Percentiles rank a stretch among this genome's conserved stretches.
Evolutionary conservation across 2,797 vertebrate genomes (phyloP).

Genomic region (Epinephelus awoara): DNA sequence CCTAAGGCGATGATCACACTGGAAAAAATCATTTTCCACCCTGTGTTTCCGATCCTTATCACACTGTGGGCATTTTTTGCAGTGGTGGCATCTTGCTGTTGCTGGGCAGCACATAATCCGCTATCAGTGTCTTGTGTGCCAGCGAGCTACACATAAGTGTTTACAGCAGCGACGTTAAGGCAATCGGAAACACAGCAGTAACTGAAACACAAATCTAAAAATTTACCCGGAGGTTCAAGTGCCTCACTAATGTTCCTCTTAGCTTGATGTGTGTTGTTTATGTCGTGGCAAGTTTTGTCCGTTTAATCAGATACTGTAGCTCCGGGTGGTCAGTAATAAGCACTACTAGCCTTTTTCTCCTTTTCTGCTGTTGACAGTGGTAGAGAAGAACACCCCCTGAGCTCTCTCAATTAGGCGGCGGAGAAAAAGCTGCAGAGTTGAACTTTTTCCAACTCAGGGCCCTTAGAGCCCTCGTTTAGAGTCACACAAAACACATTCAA

Average conservation of each 20-base stretch:
- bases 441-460: conserved; percentile 32
- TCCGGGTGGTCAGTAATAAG: conserved; percentile 49
- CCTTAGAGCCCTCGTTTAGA: conserved; percentile 10
- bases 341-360: conserved; percentile 25
- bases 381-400: conserved; percentile 29
- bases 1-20: conserved; percentile 16
- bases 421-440: conserved; percentile 33
- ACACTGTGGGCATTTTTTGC: conserved; percentile 19
- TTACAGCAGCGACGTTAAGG: conserved; percentile 8
- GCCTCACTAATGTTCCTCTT: conserved; percentile 25
- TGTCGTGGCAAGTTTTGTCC: conserved; percentile 34
- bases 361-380: conserved; percentile 44
- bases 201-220: conserved; percentile 39
- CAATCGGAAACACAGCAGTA: conserved; percentile 36
- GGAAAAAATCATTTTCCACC: conserved; percentile 8
- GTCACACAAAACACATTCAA: conserved; percentile 10
- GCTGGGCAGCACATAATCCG: conserved; percentile 50
- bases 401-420: conserved; percentile 31
- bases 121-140: conserved; percentile 35
- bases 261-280: conserved; percentile 34
- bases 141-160: conserved; percentile 27
- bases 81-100: conserved; percentile 29
- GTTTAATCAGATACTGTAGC: conserved; percentile 45
- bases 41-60: conserved; percentile 23
- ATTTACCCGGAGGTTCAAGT: conserved; percentile 32